Base-by-base conservation (phyloP, 2,113 vertebrate species). In the Onychostoma macrolepis region DNA sequence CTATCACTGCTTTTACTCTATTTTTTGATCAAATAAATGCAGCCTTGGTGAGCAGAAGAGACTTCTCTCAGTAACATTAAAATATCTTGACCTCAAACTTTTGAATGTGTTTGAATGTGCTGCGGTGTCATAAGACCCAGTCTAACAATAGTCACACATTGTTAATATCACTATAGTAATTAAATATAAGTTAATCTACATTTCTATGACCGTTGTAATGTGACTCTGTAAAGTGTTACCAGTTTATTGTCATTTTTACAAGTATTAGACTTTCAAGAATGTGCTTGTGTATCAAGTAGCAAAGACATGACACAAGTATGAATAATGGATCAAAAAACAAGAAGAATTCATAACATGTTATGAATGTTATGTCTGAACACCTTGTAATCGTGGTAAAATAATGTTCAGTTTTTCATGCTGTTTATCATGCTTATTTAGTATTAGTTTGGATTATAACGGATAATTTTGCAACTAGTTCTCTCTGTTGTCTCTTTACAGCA, bases 401-500 rank as follows among this genome's bases (percentile, higher is more conserved):
- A 61, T 61, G 7, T n/a, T n/a, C 1, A 1, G 58, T 24, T n/a
- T 61, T 11, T 11, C 9, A 61, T 61, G 9, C 58, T 61, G 58
- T 61, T 26, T 8, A n/a, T n/a, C n/a, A n/a, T n/a, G n/a, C n/a
- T 61, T 65, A 28, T 7, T 67, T 67, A 30, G 63, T 67, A 30
- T 7, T 7, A 67, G 28, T 30, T 67, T 33, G n/a, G 28, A 33
- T 30, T 67, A 67, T 67, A 17, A 19, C 65, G 33, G 30, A 41
- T 26, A 24, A 30, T 28, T 72, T 72, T 77, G 8, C 30, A 11
- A 36, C 13, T 0, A 2, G 13, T 12, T 56, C 8, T 69, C 26
- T 87, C 69, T 26, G 24, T 50, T 67, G 6, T 65, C 26, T 30
- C 1, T 72, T 89, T 90, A 8, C 88, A 99, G 98, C 92, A 99